Evolutionary conservation across 2,888 invertebrate species (phyloP), one percentile per base, ranked within the genome.

Genomic region (Cyrtodaria siliqua): DNA sequence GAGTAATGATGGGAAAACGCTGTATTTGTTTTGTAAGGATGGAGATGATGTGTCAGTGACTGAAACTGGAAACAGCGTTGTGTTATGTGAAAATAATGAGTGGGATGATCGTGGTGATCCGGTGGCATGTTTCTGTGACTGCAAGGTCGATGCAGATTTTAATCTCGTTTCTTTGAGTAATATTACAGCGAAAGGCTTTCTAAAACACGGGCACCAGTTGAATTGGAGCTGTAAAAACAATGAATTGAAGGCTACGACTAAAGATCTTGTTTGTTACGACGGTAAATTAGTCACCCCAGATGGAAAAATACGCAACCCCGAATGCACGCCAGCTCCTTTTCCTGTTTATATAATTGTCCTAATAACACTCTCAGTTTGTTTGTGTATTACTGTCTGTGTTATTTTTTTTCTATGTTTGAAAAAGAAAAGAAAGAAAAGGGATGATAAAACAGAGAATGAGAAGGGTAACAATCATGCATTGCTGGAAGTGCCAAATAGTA

Each of bases 91-190:
- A 0, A n/a, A 50, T 26, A 55, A 49, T 29, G 16, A 50, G 26
- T 75, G 75, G 75, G 55, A 49, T 12, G 14, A 53, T n/a, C 2
- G 33, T 14, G 56, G 55, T 26, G 33, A 12, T 8, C 6, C 33
- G 12, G 55, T 70, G 49, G 75, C 63, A 0, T 75, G 75, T 38
- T 55, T 49, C 14, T 75, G 75, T 61, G 49, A 75, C 27, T 75
- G 75, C 50, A 42, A 44, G 14, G 33, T 68, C 6, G 23, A 57
- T 12, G 33, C 20, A 12, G 27, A 27, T 12, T 9, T 9, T 2
- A 1, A 23, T 33, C 33, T 33, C 12, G 33, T 33, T 33, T n/a
- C 38, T 14, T n/a, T 23, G 18, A 33, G 33, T 6, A 57, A 57
- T 33, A 18, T 55, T 23, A 23, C 56, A 6, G 9, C 16, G 12